Base-by-base conservation (phyloP, 2,888 invertebrate species). In the Ectropis crepuscularia region DNA sequence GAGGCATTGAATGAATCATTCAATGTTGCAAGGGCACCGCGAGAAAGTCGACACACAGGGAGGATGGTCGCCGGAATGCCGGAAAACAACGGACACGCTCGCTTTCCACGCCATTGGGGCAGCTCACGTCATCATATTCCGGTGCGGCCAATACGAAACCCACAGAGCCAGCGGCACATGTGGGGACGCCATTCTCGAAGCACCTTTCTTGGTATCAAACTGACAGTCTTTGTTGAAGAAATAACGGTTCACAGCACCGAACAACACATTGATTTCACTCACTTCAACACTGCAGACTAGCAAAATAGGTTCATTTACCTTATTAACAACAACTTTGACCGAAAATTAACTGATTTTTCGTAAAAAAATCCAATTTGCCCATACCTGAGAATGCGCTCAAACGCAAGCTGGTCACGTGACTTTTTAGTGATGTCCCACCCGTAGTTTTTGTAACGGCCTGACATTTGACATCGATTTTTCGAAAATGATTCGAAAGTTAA, bases 121-220 rank as follows among this genome's bases (percentile, higher is more conserved):
- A 80, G 84, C 76, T 87, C 86, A 88, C 89, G 88, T 88, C 87
- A 90, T 85, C 86, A 81, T 78, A 83, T 83, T 83, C 81, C 80
- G 79, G 79, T 81, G 85, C 82, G 76, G 79, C 80, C 83, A 78
- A 86, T 81, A 80, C 81, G 87, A 89, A 88, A 89, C 86, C 83
- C 82, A 84, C 86, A 84, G 85, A 82, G 87, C 79, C 81, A 85
- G 85, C 92, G 89, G 92, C 93, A 94, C 95, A 95, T 95, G 95
- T 95, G 95, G 95, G 94, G 95, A 95, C 95, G 95, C 95, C 95
- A 95, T 95, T 95, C 95, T 94, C 93, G 94, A 93, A 93, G 93
- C 93, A 94, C 94, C 94, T 92, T 94, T 93, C 93, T 94, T 89
- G 93, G 92, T 93, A 92, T 92, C 93, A 92, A 93, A 94, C 91